Conservation (phyloP, 2,113 vertebrate species). For the Mesoclemmys tuberculata region DNA sequence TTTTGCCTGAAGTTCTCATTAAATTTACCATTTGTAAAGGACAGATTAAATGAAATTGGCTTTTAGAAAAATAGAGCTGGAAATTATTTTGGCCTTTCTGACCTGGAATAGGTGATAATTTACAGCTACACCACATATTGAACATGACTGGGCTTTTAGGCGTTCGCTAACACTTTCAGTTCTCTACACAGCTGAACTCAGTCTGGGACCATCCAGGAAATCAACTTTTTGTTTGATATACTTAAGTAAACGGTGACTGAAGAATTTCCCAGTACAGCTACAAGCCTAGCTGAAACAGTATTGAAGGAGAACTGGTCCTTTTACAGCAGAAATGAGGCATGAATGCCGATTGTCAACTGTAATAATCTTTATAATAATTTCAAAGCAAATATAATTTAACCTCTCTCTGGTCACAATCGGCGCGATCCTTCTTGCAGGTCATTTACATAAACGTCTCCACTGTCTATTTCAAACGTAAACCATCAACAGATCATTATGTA, state of each 20-base stretch:
- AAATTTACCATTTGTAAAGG: constrained; percentile 76
- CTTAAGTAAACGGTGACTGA: neutral
- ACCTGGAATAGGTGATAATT: constrained; percentile 66
- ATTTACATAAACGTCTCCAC: constrained; percentile 35
- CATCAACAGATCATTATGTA: constrained; percentile 41
- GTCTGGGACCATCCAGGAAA: constrained; percentile 16
- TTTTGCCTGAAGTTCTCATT: constrained; percentile 73
- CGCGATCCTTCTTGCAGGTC: constrained; percentile 31
- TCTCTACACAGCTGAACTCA: constrained; percentile 35
- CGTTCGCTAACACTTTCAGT: constrained; percentile 35
- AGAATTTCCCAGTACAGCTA: neutral
- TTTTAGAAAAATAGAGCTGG: constrained; percentile 74
- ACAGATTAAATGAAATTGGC: constrained; percentile 74
- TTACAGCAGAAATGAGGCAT: neutral
- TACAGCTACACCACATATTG: constrained; percentile 47
- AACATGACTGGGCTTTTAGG: constrained; percentile 56
- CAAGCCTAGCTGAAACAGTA: neutral
- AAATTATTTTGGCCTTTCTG: constrained; percentile 76
- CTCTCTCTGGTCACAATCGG: neutral
- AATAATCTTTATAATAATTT: constrained; percentile 44
- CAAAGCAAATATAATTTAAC: constrained; percentile 57
- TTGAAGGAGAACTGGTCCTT: neutral
- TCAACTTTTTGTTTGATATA: constrained; percentile 36
- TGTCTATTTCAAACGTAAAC: constrained; percentile 54
- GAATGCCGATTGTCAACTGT: constrained; percentile 18